Evolutionary conservation across 1,140 invertebrate species (phyloP), one percentile per base, ranked within the genome.

Genomic region (Plutomurus gul): DNA sequence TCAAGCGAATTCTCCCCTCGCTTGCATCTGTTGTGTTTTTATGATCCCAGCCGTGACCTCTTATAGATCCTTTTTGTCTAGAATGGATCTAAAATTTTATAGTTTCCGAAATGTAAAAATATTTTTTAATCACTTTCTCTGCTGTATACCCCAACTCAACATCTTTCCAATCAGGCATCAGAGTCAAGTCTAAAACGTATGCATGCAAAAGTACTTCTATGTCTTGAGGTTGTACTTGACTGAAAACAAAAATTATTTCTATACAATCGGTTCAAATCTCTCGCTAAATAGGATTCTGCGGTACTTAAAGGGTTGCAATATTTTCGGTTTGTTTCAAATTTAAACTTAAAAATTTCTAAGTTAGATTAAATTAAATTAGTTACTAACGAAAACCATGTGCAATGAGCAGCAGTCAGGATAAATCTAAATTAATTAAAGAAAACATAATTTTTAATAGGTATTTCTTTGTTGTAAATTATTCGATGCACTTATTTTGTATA

Each of bases 361-460:
- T n/a, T n/a, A n/a, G n/a, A n/a, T n/a, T n/a, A n/a, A n/a, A n/a
- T n/a, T n/a, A n/a, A n/a, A n/a, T n/a, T n/a, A n/a, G n/a, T n/a
- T n/a, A n/a, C n/a, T n/a, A n/a, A n/a, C n/a, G n/a, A n/a, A n/a
- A n/a, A 65, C 43, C 30, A 78, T 0, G 16, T 51, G 20, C 77
- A 78, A 60, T 78, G 77, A 13, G 77, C 40, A 8, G 77, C 77
- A 36, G 65, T 73, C 8, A 78, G 43, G 4, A 78, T 37, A 20
- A 27, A 78, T 16, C 39, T 40, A 11, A 49, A 18, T 49, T 49
- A 49, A 18, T 49, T 2, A 7, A n/a, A 7, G 1, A 18, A 18
- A 4, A 49, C 20, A 49, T n/a, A 2, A 49, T 18, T 20, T 18
- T 8, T 4, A 47, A n/a, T 13, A 47, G n/a, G n/a, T n/a, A n/a